Conservation (phyloP, 2,797 vertebrate genomes). For the Sternotherus odoratus region DNA sequence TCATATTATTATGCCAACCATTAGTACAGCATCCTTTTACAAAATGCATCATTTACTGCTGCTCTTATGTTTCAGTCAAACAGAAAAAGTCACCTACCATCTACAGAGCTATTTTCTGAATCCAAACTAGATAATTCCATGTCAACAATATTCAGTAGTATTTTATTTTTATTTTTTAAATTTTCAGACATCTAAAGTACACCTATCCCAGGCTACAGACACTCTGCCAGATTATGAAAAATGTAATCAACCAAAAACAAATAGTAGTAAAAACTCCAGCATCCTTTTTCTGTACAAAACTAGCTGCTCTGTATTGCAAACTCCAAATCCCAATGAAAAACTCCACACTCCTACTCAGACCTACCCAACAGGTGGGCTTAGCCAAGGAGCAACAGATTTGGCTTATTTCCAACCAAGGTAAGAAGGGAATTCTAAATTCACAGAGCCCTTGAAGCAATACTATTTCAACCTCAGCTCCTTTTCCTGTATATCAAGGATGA, state of each 20-base stretch:
- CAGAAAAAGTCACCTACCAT: constrained; percentile 15
- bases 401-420: neutral
- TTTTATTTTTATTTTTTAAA: neutral
- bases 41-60: neutral
- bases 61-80: neutral
- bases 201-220: neutral
- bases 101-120: neutral
- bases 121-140: neutral
- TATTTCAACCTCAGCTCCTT: neutral
- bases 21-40: neutral
- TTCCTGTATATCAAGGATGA: neutral
- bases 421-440: neutral
- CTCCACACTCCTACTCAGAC: neutral
- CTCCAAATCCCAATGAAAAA: neutral
- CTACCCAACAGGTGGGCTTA: neutral
- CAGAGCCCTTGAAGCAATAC: neutral
- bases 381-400: neutral
- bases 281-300: neutral
- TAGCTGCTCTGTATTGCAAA: neutral
- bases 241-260: neutral
- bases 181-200: neutral
- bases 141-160: neutral
- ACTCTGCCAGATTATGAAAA: neutral
- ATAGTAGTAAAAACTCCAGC: neutral
- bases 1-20: constrained; percentile 34